Evolutionary conservation across 2,113 vertebrate species (phyloP).

Genomic region (Scophthalmus maximus): DNA sequence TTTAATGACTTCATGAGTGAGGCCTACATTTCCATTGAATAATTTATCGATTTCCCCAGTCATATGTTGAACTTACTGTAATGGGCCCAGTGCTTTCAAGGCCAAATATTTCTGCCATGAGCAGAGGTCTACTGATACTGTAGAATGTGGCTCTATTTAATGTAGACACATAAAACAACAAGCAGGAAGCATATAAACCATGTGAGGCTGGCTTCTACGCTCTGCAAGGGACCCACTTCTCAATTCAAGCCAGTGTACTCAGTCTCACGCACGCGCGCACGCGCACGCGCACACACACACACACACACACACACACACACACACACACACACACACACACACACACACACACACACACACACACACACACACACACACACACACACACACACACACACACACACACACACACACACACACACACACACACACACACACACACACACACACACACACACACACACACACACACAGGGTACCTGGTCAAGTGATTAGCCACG

Average conservation of each 20-base stretch:
- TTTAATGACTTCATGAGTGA: slow-evolving; percentile 15
- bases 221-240: slow-evolving; percentile 60
- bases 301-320: slow-evolving; percentile 30
- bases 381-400: slow-evolving; percentile 28
- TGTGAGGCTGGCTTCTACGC: slow-evolving; percentile 56
- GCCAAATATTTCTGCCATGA: slow-evolving; percentile 64
- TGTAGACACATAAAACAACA: slow-evolving; percentile 79
- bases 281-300: neutral
- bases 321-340: slow-evolving; percentile 28
- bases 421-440: slow-evolving; percentile 9
- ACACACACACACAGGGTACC: slow-evolving; percentile 47
- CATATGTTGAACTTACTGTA: slow-evolving; percentile 44
- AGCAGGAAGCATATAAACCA: slow-evolving; percentile 79
- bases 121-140: slow-evolving; percentile 56
- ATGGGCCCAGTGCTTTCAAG: slow-evolving; percentile 22
- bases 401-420: slow-evolving; percentile 33
- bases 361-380: slow-evolving; percentile 32
- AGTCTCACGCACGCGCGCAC: neutral
- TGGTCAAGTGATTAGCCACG: slow-evolving; percentile 67
- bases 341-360: slow-evolving; percentile 27
- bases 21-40: slow-evolving; percentile 51
- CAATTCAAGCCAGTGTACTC: slow-evolving; percentile 63
- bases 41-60: slow-evolving; percentile 62
- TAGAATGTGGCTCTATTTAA: slow-evolving; percentile 78
- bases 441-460: slow-evolving; percentile 30